phyloP scores from a whole-genome alignment of 2,888 invertebrate species.

The Deilephila elpenor region DNA sequence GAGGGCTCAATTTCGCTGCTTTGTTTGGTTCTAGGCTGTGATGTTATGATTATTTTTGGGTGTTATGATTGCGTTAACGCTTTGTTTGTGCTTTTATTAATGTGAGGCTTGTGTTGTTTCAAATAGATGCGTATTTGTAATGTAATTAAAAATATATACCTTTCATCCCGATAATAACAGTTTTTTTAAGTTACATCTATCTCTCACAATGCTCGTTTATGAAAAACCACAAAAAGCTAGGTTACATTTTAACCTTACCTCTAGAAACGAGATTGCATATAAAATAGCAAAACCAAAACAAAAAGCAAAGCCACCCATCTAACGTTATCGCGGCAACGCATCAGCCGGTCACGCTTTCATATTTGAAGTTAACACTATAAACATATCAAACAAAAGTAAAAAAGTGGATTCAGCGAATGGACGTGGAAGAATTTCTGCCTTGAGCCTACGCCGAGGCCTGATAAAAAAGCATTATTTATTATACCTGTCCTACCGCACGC shows the following conservation, averaged over 20 bases:
- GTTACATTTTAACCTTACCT: background rate
- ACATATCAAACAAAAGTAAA: slow-evolving; percentile 58
- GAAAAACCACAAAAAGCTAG: background rate
- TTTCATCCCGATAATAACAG: background rate
- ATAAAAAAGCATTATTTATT: slow-evolving; percentile 81
- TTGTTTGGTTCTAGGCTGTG: background rate
- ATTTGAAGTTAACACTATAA: slow-evolving; percentile 47
- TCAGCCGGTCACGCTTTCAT: slow-evolving; percentile 48
- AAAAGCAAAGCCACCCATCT: slow-evolving; percentile 13
- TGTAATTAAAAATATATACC: background rate
- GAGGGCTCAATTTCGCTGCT: slow-evolving; percentile 31
- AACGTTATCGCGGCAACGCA: slow-evolving; percentile 42
- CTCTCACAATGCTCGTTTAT: no score
- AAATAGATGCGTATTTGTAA: no score
- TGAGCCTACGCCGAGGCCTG: slow-evolving; percentile 70
- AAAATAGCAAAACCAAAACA: slow-evolving; percentile 31
- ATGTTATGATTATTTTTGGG: slow-evolving; percentile 7
- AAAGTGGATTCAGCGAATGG: slow-evolving; percentile 70
- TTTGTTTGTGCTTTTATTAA: background rate
- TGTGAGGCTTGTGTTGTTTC: background rate
- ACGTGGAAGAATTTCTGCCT: slow-evolving; percentile 82
- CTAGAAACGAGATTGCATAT: background rate
- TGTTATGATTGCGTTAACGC: background rate
- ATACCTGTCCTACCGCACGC: slow-evolving; percentile 72
- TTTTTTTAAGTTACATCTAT: no score